Conservation (phyloP, 64 coral and sea anemone genomes). For the Orbicella faveolata region DNA sequence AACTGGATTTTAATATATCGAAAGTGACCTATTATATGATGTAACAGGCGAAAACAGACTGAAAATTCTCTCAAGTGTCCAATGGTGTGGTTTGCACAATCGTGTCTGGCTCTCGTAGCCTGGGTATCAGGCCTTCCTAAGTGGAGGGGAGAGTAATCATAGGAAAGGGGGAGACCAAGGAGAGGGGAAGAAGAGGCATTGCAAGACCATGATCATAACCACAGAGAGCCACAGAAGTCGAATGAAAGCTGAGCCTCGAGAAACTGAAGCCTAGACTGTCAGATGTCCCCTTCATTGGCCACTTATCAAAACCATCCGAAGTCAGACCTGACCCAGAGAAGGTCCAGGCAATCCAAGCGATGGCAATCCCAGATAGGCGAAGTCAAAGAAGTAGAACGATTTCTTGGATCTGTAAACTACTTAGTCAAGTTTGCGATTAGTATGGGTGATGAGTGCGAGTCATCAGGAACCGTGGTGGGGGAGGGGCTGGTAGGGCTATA, state of each 20-base stretch:
- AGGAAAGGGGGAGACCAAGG: not conserved
- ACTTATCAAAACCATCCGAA: constrained; percentile 1
- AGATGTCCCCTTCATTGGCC: constrained; percentile 4
- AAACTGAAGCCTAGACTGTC: constrained; percentile 9
- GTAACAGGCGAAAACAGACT: too few species aligned
- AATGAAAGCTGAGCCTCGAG: not conserved
- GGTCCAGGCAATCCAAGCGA: not conserved
- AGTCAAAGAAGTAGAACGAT: too few species aligned
- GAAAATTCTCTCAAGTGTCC: too few species aligned
- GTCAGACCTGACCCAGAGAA: constrained; percentile 10
- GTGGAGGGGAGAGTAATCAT: not conserved
- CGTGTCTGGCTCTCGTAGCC: too few species aligned
- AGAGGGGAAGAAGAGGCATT: not conserved
- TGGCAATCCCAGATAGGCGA: too few species aligned
- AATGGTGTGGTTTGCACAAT: too few species aligned
- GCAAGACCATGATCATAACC: not conserved
- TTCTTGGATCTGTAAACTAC: not conserved
- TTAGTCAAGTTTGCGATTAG: not conserved
- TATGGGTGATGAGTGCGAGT: not conserved
- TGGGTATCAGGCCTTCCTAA: too few species aligned
- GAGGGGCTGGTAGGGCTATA: too few species aligned
- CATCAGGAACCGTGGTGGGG: too few species aligned
- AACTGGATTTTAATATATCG: too few species aligned
- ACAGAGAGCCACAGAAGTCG: constrained; percentile 13
- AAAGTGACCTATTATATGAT: too few species aligned